phyloP scores from a whole-genome alignment of 1,140 invertebrate species.

The Drosophila ficusphila region DNA sequence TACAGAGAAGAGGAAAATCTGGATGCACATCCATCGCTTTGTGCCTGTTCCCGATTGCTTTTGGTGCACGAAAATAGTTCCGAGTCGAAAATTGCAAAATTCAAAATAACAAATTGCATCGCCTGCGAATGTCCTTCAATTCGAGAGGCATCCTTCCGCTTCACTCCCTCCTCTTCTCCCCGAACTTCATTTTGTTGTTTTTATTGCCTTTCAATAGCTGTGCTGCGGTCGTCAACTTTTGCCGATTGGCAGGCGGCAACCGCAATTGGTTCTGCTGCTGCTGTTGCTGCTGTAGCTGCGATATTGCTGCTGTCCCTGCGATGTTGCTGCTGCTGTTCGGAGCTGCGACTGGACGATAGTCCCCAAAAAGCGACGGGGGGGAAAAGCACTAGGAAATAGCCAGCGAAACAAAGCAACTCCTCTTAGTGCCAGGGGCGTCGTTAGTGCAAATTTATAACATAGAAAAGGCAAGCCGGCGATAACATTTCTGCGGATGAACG shows the following conservation, averaged over 20 bases:
- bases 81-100: conserved; percentile 72
- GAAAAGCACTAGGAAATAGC: not conserved
- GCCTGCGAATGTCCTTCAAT: conserved; percentile 24
- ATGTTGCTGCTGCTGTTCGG: conserved; percentile 29
- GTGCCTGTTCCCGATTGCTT: conserved; percentile 51
- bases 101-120: conserved; percentile 80
- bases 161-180: not conserved
- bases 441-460: conserved; percentile 66
- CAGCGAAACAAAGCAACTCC: conserved; percentile 11
- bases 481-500: not conserved
- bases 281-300: conserved; percentile 14
- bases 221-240: conserved; percentile 72
- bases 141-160: too few species aligned
- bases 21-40: conserved; percentile 13
- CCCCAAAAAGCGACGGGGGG: not conserved
- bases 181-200: conserved; percentile 29
- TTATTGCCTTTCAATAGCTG: conserved; percentile 51
- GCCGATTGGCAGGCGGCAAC: conserved; percentile 76
- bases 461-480: conserved; percentile 17
- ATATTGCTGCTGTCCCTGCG: conserved; percentile 9
- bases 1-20: conserved; percentile 19
- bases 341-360: conserved; percentile 57
- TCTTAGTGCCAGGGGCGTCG: conserved; percentile 65
- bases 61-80: conserved; percentile 61
- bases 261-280: conserved; percentile 60